A percentile compares a stretch with the other conserved stretches of the same genome.
Evolutionary conservation across 2,888 invertebrate genomes (phyloP).

Genomic region (Lasioglossum zephyrum): DNA sequence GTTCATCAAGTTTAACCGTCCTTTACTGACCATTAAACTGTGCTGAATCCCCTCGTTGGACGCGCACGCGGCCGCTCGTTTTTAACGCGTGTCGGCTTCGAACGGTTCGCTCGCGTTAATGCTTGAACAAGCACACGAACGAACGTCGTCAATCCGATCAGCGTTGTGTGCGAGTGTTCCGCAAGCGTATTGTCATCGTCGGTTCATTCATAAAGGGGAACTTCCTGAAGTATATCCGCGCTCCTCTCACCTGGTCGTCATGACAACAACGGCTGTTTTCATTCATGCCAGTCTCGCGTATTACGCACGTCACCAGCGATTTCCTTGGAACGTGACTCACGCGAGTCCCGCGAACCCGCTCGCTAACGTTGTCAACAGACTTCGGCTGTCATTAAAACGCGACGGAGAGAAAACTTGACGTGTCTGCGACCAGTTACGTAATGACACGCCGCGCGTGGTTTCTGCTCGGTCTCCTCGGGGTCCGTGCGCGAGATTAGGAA

Average conservation of each 20-base stretch:
- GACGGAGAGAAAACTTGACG: conserved; percentile 17
- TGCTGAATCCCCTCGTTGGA: conserved; percentile 31
- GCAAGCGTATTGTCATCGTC: conserved; percentile 25
- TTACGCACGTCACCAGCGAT: conserved; percentile 47
- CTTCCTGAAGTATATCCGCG: conserved; percentile 49
- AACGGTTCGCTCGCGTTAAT: not conserved
- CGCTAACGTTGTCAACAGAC: conserved; percentile 32
- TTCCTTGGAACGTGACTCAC: conserved; percentile 46
- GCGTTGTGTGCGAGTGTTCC: not conserved
- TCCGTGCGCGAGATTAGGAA: not conserved
- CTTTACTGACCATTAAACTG: conserved; percentile 37
- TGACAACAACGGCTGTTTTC: conserved; percentile 62
- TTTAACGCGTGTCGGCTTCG: conserved; percentile 46
- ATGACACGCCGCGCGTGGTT: conserved; percentile 3
- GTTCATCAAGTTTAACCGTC: conserved; percentile 29
- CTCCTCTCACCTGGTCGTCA: conserved; percentile 63
- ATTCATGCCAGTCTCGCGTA: conserved; percentile 56
- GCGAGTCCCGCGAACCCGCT: conserved; percentile 15
- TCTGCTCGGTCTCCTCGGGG: not conserved
- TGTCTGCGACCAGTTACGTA: conserved; percentile 43
- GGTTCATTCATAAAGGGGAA: conserved; percentile 65
- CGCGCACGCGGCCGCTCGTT: conserved; percentile 14
- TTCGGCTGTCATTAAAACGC: conserved; percentile 29
- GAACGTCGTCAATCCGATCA: not conserved
- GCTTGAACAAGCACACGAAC: not conserved